phyloP scores from a whole-genome alignment of 2,113 vertebrate species.

The Sialia sialis region DNA sequence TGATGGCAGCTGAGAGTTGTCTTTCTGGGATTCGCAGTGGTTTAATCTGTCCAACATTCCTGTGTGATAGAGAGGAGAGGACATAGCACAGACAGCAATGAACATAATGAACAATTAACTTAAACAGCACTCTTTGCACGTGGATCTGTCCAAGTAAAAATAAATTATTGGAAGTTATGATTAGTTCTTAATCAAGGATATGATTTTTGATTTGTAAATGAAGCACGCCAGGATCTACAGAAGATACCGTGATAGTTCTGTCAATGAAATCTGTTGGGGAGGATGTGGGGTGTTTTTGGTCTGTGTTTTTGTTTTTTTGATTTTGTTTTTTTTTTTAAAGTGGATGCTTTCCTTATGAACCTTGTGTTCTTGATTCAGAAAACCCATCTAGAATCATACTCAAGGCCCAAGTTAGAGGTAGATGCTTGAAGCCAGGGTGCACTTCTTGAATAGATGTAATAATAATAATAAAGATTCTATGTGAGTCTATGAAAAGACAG shows the following conservation, averaged over 20 bases:
- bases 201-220: neutral
- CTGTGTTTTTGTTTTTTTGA: neutral
- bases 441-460: neutral
- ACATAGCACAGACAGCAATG: neutral
- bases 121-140: neutral
- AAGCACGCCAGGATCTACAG: neutral
- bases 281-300: no score
- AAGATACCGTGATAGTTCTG: neutral
- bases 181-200: neutral
- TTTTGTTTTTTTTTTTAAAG: neutral
- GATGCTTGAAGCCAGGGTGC: neutral
- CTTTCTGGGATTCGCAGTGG: conserved; percentile 11
- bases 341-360: neutral
- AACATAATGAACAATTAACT: neutral
- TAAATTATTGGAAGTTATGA: fast-evolving
- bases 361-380: neutral
- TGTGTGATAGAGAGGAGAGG: neutral
- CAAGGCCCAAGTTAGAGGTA: neutral
- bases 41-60: neutral
- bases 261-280: neutral
- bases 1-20: conserved; percentile 6
- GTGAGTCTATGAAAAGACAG: neutral
- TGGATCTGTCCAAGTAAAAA: neutral
- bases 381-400: neutral
- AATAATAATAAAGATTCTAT: neutral